A percentile compares a stretch with the other conserved stretches of the same genome.
Conservation (phyloP, 2,888 invertebrate genomes). For the Thysanoteuthis rhombus region DNA sequence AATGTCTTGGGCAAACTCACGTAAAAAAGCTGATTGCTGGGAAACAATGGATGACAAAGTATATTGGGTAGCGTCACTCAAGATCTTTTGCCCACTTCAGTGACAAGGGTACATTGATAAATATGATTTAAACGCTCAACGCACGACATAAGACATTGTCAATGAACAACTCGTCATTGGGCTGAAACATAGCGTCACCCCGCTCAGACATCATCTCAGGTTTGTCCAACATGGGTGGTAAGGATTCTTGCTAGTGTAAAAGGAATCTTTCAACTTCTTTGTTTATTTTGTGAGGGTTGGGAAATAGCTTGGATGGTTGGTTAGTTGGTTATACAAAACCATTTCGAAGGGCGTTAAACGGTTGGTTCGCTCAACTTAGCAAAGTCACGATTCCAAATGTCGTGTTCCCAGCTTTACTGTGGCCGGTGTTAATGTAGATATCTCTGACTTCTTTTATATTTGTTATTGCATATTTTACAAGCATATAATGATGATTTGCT, state of each 20-base stretch:
- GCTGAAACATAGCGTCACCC: not conserved
- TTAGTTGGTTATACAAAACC: no score
- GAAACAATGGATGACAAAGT: not conserved
- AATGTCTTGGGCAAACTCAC: not conserved
- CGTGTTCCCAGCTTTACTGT: no score
- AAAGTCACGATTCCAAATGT: no score
- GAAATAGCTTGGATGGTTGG: no score
- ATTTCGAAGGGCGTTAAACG: no score
- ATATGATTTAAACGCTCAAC: not conserved
- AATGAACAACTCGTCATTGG: not conserved
- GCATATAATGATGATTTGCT: no score
- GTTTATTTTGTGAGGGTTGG: not conserved
- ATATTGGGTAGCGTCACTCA: not conserved
- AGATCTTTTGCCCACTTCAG: not conserved
- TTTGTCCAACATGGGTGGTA: not conserved
- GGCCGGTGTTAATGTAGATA: no score
- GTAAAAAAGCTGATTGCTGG: not conserved
- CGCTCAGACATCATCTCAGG: not conserved
- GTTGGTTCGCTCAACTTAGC: no score
- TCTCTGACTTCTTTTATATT: no score
- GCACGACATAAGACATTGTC: not conserved
- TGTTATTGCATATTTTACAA: no score
- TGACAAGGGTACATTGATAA: slow-evolving; percentile 12
- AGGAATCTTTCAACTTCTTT: not conserved
- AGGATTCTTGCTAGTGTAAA: not conserved